Base-by-base conservation (phyloP, 2,113 vertebrate genomes). In the Dryoscopus gambensis region DNA sequence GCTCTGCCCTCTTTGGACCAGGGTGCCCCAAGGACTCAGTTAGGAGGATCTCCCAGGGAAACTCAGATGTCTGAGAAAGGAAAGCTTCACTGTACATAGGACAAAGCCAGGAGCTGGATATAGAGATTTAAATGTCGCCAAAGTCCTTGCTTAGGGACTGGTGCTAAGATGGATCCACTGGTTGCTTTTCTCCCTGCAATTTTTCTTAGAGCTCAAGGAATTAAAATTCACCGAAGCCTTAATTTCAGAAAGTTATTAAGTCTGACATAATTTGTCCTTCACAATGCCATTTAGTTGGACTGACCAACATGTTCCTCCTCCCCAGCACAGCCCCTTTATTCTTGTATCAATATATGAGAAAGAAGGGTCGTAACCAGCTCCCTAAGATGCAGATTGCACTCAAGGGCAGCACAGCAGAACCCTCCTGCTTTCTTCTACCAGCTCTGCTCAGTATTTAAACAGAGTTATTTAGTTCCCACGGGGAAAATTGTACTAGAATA, bases 371-470 rank as follows among this genome's bases (percentile, higher is more conserved):
- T 27, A 64, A 56, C 16, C 52, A 65, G 52, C 40, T 71, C 63
- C 39, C 64, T 44, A 17, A 87, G 35, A 68, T 39, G 37, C 52
- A 77, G 71, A 60, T 81, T 91, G 56, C 52, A 23, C 65, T 56
- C 24, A 46, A 70, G 50, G 40, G 79, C 62, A 93, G 63, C 80
- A 44, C 69, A 74, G 71, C 55, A 80, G 52, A 90, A 87, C 13
- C n/a, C 37, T 30, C 47, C 23, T 57, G 86, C 56, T 55, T 25
- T 18, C 67, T 85, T 92, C 30, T 57, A 73, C 67, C 11, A 79
- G 42, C 17, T 81, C 73, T 94, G 87, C 87, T 95, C 84, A 88
- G 89, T 96, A 91, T 96, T 96, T 96, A 94, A 95, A 90, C 85
- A 16, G 86, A 91, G 82, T 78, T 90, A 78, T 70, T 93, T 89